A percentile compares a stretch with the other conserved stretches of the same genome.
phyloP scores from a whole-genome alignment of 2,797 vertebrate genomes.

The Clarias laeviceps region DNA sequence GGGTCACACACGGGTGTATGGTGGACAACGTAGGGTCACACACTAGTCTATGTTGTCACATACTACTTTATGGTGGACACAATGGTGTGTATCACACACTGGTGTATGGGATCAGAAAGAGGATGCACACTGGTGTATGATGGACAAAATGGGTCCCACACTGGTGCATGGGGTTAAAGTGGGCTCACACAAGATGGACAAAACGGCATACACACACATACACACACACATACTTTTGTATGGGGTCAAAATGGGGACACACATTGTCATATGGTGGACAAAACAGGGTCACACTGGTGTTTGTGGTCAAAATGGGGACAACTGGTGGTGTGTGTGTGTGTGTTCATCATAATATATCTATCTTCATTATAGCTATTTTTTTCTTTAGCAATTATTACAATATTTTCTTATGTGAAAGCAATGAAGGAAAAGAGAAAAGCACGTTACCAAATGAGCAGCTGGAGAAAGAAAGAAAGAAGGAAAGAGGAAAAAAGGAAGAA shows the following conservation, averaged over 20 bases:
- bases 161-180: background rate
- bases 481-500: conserved; percentile 25
- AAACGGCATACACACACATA: no score
- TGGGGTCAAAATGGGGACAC: background rate
- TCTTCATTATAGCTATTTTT: background rate
- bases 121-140: background rate
- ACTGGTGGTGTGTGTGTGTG: no score
- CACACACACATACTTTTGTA: background rate
- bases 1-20: background rate
- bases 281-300: background rate
- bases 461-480: conserved; percentile 30
- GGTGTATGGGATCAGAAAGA: background rate
- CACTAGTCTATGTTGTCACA: no score
- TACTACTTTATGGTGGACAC: no score
- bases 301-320: no score
- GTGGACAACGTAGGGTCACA: background rate
- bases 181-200: no score
- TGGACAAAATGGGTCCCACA: background rate
- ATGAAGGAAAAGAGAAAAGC: background rate
- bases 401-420: background rate
- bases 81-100: background rate
- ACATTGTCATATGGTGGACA: background rate
- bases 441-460: conserved; percentile 51
- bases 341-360: no score
- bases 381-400: no score